Percentiles rank a stretch among this genome's conserved stretches.
These are phyloP conservation scores for Poeciliopsis prolifica DNA, from an alignment of 2,113 vertebrate genomes.

Conservation along the genomic window DNA sequence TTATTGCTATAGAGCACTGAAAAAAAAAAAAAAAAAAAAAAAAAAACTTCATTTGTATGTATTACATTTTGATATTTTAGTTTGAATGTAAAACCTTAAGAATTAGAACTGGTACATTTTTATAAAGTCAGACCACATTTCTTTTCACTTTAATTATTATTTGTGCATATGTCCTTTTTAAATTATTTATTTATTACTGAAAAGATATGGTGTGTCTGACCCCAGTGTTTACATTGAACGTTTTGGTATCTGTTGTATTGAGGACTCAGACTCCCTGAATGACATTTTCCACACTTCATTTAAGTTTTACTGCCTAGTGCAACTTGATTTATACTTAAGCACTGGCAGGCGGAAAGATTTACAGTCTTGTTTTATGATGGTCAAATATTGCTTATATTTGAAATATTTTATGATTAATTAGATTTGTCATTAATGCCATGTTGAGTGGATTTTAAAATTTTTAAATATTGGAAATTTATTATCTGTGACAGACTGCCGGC, in stretches of 20 bases:
- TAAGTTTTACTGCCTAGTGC: background rate
- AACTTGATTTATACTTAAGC: background rate
- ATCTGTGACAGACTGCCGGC: no score
- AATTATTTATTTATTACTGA: background rate
- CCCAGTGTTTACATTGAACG: background rate
- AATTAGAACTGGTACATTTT: background rate
- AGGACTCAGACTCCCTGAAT: background rate
- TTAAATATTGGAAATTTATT: no score
- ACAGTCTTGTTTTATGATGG: background rate
- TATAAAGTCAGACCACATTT: background rate
- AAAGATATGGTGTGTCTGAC: background rate
- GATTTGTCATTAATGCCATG: no score
- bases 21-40: background rate
- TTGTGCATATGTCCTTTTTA: background rate
- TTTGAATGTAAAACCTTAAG: background rate
- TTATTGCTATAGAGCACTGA: background rate
- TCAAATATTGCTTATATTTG: background rate
- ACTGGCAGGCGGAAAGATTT: background rate
- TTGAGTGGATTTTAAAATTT: no score
- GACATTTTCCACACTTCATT: background rate
- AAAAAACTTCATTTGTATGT: background rate
- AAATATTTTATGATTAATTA: background rate
- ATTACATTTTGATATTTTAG: background rate
- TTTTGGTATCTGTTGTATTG: background rate
- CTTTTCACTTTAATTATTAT: conserved; percentile 13